Conservation (phyloP, 2,113 vertebrate species). For the Pampusana beccarii region DNA sequence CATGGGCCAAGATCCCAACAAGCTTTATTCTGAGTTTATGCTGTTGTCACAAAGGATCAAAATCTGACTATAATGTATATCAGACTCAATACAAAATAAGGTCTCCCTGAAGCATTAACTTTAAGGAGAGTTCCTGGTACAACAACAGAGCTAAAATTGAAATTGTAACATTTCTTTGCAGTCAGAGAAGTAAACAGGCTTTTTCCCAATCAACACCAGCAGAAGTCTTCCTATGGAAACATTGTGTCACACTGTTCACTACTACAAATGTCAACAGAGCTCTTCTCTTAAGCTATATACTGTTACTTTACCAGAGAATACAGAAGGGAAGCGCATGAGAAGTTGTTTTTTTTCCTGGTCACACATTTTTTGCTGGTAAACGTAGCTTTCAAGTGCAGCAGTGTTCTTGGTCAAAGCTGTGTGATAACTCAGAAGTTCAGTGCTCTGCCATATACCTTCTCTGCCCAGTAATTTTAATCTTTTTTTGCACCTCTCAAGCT, state of each 20-base stretch:
- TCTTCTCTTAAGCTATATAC: background rate
- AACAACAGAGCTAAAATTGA: background rate
- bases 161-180: background rate
- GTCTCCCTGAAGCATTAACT: background rate
- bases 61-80: background rate
- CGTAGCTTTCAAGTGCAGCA: background rate
- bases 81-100: background rate
- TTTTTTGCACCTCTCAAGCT: background rate
- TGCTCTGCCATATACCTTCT: background rate
- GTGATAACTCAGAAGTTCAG: background rate
- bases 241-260: background rate
- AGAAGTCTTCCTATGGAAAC: background rate
- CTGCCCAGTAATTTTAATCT: background rate
- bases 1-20: background rate
- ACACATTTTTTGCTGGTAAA: background rate
- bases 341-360: background rate
- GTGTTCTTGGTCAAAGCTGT: background rate
- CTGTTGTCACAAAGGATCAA: background rate
- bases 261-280: background rate
- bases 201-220: background rate
- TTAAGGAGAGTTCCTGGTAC: background rate
- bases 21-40: background rate
- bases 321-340: accelerated
- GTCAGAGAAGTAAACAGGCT: background rate
- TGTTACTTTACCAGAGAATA: background rate